phyloP scores from a whole-genome alignment of 1,140 invertebrate species.

The Drosophila nebulosa region DNA sequence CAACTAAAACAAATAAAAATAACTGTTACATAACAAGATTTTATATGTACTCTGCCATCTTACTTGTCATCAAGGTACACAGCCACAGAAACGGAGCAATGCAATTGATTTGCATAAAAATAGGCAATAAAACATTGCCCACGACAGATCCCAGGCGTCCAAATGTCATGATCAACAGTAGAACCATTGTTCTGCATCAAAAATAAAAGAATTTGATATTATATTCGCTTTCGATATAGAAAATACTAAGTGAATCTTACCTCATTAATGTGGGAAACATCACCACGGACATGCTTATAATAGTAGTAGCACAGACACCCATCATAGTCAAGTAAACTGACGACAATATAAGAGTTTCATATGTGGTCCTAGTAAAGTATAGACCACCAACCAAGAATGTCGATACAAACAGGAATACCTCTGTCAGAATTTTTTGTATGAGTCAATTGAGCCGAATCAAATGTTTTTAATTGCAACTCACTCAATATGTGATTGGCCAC shows the following conservation, averaged over 20 bases:
- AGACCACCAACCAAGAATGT: constrained; percentile 50
- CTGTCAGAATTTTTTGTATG: constrained; percentile 2
- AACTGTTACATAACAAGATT: neutral
- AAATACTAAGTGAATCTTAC: too few species aligned
- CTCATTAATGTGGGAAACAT: constrained; percentile 83
- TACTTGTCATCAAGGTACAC: constrained; percentile 44
- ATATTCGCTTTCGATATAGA: too few species aligned
- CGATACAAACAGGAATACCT: constrained; percentile 47
- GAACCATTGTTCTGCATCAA: constrained; percentile 67
- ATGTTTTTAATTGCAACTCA: constrained; percentile 18
- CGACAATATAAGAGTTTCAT: constrained; percentile 24
- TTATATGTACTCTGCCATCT: neutral
- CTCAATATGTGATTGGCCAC: constrained; percentile 51
- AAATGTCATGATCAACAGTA: constrained; percentile 65
- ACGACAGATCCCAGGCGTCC: constrained; percentile 55
- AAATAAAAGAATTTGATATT: neutral
- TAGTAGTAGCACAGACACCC: constrained; percentile 81
- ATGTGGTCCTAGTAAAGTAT: constrained; percentile 32
- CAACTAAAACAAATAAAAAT: constrained; percentile 18
- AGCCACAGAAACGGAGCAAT: constrained; percentile 56
- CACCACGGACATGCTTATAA: constrained; percentile 83
- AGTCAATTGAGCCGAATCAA: too few species aligned
- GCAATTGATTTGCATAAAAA: constrained; percentile 53
- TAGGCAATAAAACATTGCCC: constrained; percentile 50
- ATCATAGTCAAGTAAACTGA: constrained; percentile 81